Evolutionary conservation across 92 coral and sea anemone genomes (phyloP).

Genomic region (Zoanthus solanderi): DNA sequence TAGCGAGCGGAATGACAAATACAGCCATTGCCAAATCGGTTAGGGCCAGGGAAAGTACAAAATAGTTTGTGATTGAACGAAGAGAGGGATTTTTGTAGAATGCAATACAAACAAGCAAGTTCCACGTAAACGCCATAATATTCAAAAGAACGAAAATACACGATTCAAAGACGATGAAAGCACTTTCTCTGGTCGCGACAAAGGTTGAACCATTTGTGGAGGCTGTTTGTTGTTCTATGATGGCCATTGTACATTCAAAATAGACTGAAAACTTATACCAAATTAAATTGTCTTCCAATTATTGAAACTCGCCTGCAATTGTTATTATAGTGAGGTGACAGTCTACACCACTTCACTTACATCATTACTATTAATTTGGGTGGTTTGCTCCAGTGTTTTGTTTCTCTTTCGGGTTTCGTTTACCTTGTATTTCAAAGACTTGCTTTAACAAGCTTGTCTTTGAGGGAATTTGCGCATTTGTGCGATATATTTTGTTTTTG

Average conservation of each 20-base stretch:
- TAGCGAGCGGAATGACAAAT: constrained; percentile 31
- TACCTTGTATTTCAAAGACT: too few relatives aligned
- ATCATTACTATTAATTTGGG: too few relatives aligned
- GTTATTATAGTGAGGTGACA: too few relatives aligned
- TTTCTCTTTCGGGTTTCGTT: too few relatives aligned
- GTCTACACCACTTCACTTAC: too few relatives aligned
- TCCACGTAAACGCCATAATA: constrained; percentile 11
- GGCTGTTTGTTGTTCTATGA: not conserved
- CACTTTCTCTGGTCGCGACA: not conserved
- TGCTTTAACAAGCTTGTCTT: too few relatives aligned
- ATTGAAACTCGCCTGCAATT: not conserved
- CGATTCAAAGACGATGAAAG: constrained; percentile 24
- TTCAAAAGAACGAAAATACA: constrained; percentile 10
- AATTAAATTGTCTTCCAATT: not conserved
- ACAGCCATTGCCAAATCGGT: constrained; percentile 24
- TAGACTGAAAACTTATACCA: not conserved
- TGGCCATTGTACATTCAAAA: not conserved
- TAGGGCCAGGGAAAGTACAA: constrained; percentile 27
- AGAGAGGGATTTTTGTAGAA: constrained; percentile 32
- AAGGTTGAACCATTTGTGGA: not conserved
- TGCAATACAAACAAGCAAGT: constrained; percentile 25
- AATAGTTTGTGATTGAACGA: constrained; percentile 27
- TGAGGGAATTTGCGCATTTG: too few relatives aligned
- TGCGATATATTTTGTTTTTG: too few relatives aligned
- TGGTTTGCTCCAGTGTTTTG: too few relatives aligned